Evolutionary conservation across 2,113 vertebrate species (phyloP).

Genomic region (Neomonachus schauinslandi): DNA sequence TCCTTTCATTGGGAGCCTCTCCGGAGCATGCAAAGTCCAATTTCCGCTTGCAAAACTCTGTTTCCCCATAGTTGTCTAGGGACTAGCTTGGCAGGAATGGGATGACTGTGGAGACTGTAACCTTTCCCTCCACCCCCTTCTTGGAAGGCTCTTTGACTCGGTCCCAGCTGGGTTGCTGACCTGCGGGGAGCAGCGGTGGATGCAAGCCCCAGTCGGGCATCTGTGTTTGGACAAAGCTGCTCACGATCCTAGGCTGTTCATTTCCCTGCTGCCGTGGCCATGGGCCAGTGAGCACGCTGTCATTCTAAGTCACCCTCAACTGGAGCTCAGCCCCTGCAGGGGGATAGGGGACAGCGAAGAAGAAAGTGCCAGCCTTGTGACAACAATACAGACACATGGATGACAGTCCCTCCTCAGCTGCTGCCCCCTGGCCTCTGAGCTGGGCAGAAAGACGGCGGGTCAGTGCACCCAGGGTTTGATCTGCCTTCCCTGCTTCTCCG

Average conservation of each 20-base stretch:
- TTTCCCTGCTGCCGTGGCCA: slow-evolving; percentile 5
- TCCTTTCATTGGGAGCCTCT: background rate
- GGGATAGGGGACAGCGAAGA: background rate
- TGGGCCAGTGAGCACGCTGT: slow-evolving; percentile 57
- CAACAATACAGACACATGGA: background rate
- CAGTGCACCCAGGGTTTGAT: background rate
- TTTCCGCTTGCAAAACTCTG: background rate
- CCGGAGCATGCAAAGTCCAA: background rate
- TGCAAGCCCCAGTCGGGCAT: background rate
- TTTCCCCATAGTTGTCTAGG: background rate
- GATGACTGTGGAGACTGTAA: fast-evolving
- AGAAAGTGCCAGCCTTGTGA: background rate
- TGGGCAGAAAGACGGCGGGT: background rate
- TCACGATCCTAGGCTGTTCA: background rate
- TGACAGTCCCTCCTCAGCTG: background rate
- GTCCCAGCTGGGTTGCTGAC: background rate
- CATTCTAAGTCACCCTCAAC: slow-evolving; percentile 61
- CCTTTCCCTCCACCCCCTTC: background rate
- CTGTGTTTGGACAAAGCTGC: slow-evolving; percentile 17
- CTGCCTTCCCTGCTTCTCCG: background rate
- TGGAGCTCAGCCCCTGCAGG: background rate
- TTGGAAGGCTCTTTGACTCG: background rate
- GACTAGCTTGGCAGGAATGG: background rate
- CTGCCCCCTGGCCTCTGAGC: background rate
- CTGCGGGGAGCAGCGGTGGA: fast-evolving